These are phyloP conservation scores for Margarornis squamiger DNA, from an alignment of 2,797 vertebrate species.

Conservation along the genomic window DNA sequence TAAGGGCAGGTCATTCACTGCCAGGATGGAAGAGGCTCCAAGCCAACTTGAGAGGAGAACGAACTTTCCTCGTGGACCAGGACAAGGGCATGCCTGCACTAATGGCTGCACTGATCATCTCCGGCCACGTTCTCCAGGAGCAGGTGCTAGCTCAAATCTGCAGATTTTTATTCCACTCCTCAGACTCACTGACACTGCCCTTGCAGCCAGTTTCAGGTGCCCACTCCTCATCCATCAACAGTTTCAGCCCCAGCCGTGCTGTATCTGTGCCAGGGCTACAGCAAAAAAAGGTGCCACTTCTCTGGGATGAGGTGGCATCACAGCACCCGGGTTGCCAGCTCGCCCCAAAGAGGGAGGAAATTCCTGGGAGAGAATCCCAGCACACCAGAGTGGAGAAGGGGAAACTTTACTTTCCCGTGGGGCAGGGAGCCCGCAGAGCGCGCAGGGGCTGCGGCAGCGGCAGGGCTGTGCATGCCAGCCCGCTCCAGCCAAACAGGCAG, in stretches of 20 bases:
- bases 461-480: accelerated
- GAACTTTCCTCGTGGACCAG: not conserved
- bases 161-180: not conserved
- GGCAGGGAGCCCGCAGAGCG: not conserved
- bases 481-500: accelerated
- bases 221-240: not conserved
- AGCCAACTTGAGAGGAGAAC: not conserved
- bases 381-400: not conserved
- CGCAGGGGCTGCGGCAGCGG: not conserved
- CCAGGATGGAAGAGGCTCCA: not conserved
- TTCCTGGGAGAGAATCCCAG: not conserved
- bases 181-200: not conserved
- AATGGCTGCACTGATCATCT: accelerated
- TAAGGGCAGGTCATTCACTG: not conserved
- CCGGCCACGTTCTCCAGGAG: not conserved
- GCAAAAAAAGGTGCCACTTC: not conserved
- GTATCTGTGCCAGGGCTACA: accelerated
- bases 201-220: not conserved
- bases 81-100: not conserved
- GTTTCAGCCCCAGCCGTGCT: not conserved
- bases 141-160: not conserved
- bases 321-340: not conserved
- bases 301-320: accelerated
- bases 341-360: accelerated
- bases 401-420: not conserved